Evolutionary conservation across 1,140 invertebrate genomes (phyloP), one percentile per base, ranked within the genome.

Genomic region (Thaumetopoea pityocampa): DNA sequence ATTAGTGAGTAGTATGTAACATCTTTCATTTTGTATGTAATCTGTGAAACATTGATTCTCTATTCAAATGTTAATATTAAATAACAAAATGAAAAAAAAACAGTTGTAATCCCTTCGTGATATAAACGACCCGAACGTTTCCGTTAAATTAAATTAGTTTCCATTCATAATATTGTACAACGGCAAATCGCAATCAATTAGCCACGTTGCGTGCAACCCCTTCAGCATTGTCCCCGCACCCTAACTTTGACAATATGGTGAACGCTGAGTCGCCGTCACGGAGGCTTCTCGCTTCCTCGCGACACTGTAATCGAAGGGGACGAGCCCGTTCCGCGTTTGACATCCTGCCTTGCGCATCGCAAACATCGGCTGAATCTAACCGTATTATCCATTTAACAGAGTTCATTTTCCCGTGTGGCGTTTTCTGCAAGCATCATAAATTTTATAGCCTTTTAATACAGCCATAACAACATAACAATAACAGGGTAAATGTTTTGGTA

Each of bases 401-500:
- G 26, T 27, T n/a, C 14, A 51, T 43, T 51, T 29, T 61, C 0
- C 7, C 7, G 15, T 24, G 23, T 5, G 1, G 15, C 0, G 28
- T 54, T 51, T 51, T 68, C 51, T 52, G 73, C 68, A 77, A 72
- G 77, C 70, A 55, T 72, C 70, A 83, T 83, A 81, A 79, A 79
- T 79, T 83, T 81, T 78, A 83, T 81, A 65, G 65, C 67, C 64
- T 62, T 83, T 79, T 83, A 78, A 83, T 81, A 79, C 69, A 73
- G 76, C 77, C 70, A 69, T 81, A 83, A 80, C 68, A 76, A 71
- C 71, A 68, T 66, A 71, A 76, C 77, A 80, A 76, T 79, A 77
- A 79, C 78, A 83, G 79, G 77, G 70, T 68, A 83, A 83, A 83
- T 83, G 79, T 81, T 83, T 83, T 83, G 77, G 79, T 79, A 81